A percentile compares a stretch with the other conserved stretches of the same genome.
These are phyloP conservation scores for Nemapogon koenigi DNA, from an alignment of 2,888 invertebrate genomes.

Conservation along the genomic window DNA sequence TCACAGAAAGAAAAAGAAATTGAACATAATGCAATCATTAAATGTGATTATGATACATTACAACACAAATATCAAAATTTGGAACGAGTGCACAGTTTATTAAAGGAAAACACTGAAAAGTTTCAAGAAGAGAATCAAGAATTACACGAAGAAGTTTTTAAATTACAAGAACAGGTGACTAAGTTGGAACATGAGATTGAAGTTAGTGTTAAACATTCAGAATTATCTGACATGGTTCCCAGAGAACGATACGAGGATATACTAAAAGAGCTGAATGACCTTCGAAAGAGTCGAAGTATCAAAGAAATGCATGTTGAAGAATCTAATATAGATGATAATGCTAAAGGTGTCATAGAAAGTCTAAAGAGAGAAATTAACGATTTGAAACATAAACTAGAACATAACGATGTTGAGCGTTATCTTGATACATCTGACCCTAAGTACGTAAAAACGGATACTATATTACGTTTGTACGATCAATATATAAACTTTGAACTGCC, in stretches of 20 bases:
- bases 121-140: constrained; percentile 61
- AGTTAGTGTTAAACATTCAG: constrained; percentile 31
- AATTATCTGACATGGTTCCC: constrained; percentile 34
- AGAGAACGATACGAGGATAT: constrained; percentile 41
- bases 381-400: constrained; percentile 38
- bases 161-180: constrained; percentile 51
- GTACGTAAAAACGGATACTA: constrained; percentile 37
- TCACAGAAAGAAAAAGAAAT: constrained; percentile 50
- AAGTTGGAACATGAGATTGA: constrained; percentile 54
- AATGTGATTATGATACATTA: constrained; percentile 43
- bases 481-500: constrained; percentile 56
- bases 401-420: constrained; percentile 25
- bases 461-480: constrained; percentile 50
- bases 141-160: constrained; percentile 57
- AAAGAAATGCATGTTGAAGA: constrained; percentile 41
- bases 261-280: constrained; percentile 35
- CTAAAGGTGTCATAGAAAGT: constrained; percentile 55
- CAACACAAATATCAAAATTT: constrained; percentile 55
- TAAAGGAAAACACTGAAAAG: constrained; percentile 55
- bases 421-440: constrained; percentile 28
- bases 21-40: constrained; percentile 25
- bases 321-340: constrained; percentile 55
- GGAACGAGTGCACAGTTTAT: constrained; percentile 44
- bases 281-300: constrained; percentile 35
- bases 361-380: constrained; percentile 52